Base-by-base conservation (phyloP, 2,888 invertebrate species). In the Galerucella nymphaeae region DNA sequence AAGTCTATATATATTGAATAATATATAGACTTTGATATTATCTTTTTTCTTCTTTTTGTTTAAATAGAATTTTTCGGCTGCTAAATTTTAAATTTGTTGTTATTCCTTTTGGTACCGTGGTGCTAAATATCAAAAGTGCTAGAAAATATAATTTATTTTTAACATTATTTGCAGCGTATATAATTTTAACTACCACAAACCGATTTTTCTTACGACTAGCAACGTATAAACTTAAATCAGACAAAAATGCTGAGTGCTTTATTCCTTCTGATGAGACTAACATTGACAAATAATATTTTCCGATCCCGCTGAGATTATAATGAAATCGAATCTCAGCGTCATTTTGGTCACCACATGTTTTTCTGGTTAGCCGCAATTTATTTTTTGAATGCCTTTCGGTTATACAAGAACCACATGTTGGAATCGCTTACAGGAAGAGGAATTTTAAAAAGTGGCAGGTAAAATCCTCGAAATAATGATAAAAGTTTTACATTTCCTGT, bases 361-460 rank as follows among this genome's bases (percentile, higher is more conserved):
- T 53, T 65, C 53, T 65, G 65, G 65, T 45, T 53, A 45, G 65
- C 65, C 65, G 65, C 65, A 55, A 53, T n/a, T 10, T 30, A 53
- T 65, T 65, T 50, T 48, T 64, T 48, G 14, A 64, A 14, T 18
- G 48, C n/a, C 64, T 18, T 41, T 30, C 14, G 45, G 10, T 48
- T 55, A 65, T 55, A 65, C 20, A 65, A 65, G 18, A 65, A 45
- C 65, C 65, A 65, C 65, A 65, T 65, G 65, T 65, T 55, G 65
- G 53, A 65, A 50, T 62, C n/a, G 38, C 14, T 65, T 18, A 65
- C 65, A 65, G 65, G 65, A 65, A 65, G 65, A 65, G 55, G 65
- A 65, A 65, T 65, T 65, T 53, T 10, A 65, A 65, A 45, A 65
- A n/a, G 48, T 53, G 65, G 65, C 65, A 65, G 65, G 65, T 65